Evolutionary conservation across 2,888 invertebrate genomes (phyloP), one percentile per base, ranked within the genome.

Genomic region (Drepanosiphum platanoidis): DNA sequence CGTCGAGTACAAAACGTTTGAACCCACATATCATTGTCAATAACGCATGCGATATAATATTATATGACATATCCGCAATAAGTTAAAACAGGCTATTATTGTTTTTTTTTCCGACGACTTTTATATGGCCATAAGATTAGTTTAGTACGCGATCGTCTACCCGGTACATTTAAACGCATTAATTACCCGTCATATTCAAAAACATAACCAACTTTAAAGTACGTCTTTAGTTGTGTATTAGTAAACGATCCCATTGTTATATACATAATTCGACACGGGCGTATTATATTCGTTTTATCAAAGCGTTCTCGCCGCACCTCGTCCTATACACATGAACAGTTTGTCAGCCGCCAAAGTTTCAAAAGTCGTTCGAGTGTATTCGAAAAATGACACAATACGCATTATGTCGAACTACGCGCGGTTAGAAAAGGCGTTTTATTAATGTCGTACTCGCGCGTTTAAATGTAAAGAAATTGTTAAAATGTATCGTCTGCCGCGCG

Each of bases 281-380:
- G 46, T 46, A 34, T 46, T 79, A 32, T 9, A 32, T 11, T 9
- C 18, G 27, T 71, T 58, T 30, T 8, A 27, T 30, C 3, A 13
- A 36, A 8, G 4, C 7, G 11, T 58, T 70, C 58, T 11, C 46
- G 15, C 8, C 39, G 39, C n/a, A 9, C 61, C 1, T 39, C n/a
- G n/a, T n/a, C n/a, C 11, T 22, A 13, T 13, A 7, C 11, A 9
- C n/a, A 36, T 27, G 15, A n/a, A 68, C 27, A 22, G 18, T 70
- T 79, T 30, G 58, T 80, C 70, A 36, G 18, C 52, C 9, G 18
- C 52, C 9, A 52, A 80, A 68, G 68, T 80, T 80, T 80, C 70
- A 70, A 71, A 80, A 81, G 22, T 39, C 30, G 18, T 58, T 58
- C 58, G 3, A 58, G 58, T 22, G 39, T 39, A 58, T 58, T 32